Evolutionary conservation across 2,113 vertebrate genomes (phyloP).

Genomic region (Aythya baeri): DNA sequence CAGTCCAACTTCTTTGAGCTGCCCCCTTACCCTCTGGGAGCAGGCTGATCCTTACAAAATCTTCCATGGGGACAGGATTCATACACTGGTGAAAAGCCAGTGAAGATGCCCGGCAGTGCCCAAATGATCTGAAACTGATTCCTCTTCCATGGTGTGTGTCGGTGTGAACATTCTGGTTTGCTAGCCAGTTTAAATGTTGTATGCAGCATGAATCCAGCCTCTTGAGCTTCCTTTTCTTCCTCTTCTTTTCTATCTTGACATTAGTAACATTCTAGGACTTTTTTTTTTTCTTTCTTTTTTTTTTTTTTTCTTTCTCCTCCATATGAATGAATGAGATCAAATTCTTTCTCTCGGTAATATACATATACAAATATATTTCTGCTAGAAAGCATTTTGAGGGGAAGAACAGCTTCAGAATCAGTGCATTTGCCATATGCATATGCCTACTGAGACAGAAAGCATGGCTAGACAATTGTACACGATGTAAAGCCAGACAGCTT

Average conservation of each 20-base stretch:
- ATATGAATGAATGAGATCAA: rapidly evolving
- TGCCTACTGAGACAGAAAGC: neutral
- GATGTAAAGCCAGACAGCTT: neutral
- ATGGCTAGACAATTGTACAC: neutral
- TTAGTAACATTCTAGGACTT: neutral
- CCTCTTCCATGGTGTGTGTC: neutral
- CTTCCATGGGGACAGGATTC: neutral
- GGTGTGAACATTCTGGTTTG: neutral
- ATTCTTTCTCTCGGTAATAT: neutral
- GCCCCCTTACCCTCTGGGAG: neutral
- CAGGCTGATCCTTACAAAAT: neutral
- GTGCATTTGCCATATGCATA: neutral
- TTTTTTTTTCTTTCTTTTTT: neutral
- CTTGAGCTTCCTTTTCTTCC: neutral
- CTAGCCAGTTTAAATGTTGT: neutral
- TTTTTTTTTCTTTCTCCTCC: neutral
- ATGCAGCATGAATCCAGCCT: neutral
- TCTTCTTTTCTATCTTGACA: neutral
- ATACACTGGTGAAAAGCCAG: neutral
- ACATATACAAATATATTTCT: neutral
- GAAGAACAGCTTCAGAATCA: neutral
- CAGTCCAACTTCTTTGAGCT: neutral
- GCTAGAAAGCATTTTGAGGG: neutral
- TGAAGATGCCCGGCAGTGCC: neutral
- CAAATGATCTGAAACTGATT: neutral